phyloP scores from a whole-genome alignment of 2,797 vertebrate genomes.

The Cossypha dichroa region DNA sequence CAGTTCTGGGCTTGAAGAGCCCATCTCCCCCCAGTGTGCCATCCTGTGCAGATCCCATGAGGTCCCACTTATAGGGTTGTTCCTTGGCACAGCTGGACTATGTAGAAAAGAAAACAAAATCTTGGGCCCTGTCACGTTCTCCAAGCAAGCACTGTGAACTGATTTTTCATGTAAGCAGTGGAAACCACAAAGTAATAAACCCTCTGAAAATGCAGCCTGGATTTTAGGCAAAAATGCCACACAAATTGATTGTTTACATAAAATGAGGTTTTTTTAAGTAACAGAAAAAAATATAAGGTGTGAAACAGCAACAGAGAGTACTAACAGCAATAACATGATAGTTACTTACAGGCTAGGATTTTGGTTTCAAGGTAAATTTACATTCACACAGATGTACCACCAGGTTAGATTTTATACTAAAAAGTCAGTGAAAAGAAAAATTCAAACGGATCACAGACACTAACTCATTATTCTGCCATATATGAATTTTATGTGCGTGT shows the following conservation, averaged over 20 bases:
- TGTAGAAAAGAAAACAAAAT: neutral
- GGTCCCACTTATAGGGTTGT: fast-evolving
- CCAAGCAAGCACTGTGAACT: neutral
- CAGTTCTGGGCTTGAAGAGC: fast-evolving
- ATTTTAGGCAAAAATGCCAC: neutral
- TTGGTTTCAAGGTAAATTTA: neutral
- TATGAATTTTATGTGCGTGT: slow-evolving; percentile 29
- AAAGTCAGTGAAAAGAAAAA: slow-evolving; percentile 18
- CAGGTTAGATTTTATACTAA: neutral
- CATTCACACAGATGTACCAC: neutral
- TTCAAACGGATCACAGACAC: neutral
- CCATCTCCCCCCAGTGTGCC: fast-evolving
- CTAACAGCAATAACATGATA: neutral
- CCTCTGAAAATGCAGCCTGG: neutral
- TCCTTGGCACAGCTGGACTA: neutral
- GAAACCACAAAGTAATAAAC: neutral
- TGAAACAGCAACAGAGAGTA: neutral
- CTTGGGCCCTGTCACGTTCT: fast-evolving
- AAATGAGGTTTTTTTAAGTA: neutral
- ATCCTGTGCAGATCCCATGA: neutral
- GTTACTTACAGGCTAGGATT: neutral
- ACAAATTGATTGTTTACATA: neutral
- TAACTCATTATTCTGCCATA: neutral
- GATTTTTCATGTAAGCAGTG: neutral
- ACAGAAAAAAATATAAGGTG: neutral